These are phyloP conservation scores for Acrocyrtus sp. DNA, from an alignment of 2,888 invertebrate genomes.

Conservation along the genomic window DNA sequence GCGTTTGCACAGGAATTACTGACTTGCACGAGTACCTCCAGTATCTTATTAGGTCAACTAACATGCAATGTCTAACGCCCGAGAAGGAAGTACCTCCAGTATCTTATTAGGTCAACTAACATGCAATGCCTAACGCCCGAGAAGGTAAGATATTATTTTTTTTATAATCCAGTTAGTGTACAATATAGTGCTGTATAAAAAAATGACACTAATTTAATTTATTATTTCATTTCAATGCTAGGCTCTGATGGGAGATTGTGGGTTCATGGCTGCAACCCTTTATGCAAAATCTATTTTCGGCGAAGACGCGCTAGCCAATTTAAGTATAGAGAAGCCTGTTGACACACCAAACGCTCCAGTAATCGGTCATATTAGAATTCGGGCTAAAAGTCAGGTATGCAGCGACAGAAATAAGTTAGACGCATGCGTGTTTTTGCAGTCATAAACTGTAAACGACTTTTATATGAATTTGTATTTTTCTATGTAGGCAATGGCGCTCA, in stretches of 20 bases:
- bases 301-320: constrained; percentile 98
- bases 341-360: constrained; percentile 89
- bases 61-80: constrained; percentile 99
- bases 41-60: constrained; percentile 92
- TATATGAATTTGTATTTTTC: too few species aligned
- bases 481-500: constrained; percentile 95
- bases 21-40: constrained; percentile 93
- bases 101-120: constrained; percentile 78
- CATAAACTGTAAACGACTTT: too few species aligned
- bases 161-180: too few species aligned
- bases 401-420: not conserved
- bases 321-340: constrained; percentile 95
- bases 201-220: constrained; percentile 9
- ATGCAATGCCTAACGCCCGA: constrained; percentile 99
- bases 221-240: constrained; percentile 65
- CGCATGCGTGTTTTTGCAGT: not conserved
- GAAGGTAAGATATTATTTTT: constrained; percentile 71
- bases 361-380: constrained; percentile 95
- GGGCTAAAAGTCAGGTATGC: constrained; percentile 95
- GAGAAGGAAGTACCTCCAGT: too few species aligned
- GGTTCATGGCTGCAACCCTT: constrained; percentile 99
- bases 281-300: constrained; percentile 98
- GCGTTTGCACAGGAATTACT: constrained; percentile 73
- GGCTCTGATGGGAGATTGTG: constrained; percentile 96
- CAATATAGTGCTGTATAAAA: not conserved